Conservation (phyloP, 2,888 invertebrate genomes). For the Plutella xylostella region DNA sequence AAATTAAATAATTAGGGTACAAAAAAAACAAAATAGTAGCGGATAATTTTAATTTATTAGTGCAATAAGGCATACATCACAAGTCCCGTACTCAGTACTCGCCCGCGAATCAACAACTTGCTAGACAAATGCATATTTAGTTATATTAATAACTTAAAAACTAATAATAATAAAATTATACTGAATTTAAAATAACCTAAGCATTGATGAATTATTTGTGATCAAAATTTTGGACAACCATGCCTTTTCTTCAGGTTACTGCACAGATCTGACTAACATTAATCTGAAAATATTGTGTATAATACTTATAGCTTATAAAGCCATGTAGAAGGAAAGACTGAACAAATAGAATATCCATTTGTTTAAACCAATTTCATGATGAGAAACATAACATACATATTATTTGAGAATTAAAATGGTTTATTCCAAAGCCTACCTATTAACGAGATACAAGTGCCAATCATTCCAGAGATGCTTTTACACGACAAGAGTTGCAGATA, state of each 20-base stretch:
- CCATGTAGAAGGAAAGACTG: too few relatives aligned
- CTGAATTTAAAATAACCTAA: conserved; percentile 1
- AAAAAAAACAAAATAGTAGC: background rate
- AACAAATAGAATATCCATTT: background rate
- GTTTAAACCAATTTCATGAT: background rate
- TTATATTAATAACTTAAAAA: conserved; percentile 4
- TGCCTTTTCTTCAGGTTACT: background rate
- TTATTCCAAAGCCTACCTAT: too few relatives aligned
- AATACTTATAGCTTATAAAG: too few relatives aligned
- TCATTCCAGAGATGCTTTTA: too few relatives aligned
- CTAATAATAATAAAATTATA: background rate
- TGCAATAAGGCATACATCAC: conserved; percentile 8
- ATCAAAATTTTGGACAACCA: background rate
- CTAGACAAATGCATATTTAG: conserved; percentile 3
- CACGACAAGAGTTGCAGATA: too few relatives aligned
- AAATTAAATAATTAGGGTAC: background rate
- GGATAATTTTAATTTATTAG: conserved; percentile 6
- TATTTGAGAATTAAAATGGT: too few relatives aligned
- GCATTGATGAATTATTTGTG: background rate
- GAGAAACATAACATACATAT: too few relatives aligned
- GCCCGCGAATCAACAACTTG: background rate
- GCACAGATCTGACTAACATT: background rate
- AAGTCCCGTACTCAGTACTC: background rate
- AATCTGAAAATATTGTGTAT: too few relatives aligned
- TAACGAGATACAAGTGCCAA: too few relatives aligned